Evolutionary conservation across 2,888 invertebrate genomes (phyloP).

Genomic region (Leucophora obtusa): DNA sequence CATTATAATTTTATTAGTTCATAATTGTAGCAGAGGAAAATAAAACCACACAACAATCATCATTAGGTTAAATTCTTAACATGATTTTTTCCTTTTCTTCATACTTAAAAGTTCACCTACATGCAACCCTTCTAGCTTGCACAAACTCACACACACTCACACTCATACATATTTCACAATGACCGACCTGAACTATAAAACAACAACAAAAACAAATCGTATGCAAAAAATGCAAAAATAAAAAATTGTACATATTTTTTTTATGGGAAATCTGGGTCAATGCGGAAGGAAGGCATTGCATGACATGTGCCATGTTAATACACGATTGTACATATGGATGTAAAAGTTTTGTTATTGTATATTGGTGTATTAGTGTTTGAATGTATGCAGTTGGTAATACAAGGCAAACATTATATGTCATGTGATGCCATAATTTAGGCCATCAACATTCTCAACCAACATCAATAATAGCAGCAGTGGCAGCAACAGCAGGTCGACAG

Average conservation of each 20-base stretch:
- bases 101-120: slow-evolving; percentile 55
- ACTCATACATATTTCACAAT: slow-evolving; percentile 43
- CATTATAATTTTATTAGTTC: slow-evolving; percentile 1
- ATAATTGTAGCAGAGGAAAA: neutral
- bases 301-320: slow-evolving; percentile 63
- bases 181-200: slow-evolving; percentile 63
- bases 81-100: slow-evolving; percentile 23
- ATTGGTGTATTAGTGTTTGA: slow-evolving; percentile 10
- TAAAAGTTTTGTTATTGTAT: slow-evolving; percentile 10
- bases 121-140: slow-evolving; percentile 43
- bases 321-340: slow-evolving; percentile 20
- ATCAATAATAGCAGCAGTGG: slow-evolving; percentile 19
- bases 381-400: slow-evolving; percentile 55
- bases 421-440: slow-evolving; percentile 65
- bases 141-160: slow-evolving; percentile 5
- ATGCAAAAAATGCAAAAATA: slow-evolving; percentile 53
- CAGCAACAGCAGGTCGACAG: neutral
- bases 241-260: neutral
- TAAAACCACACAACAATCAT: neutral
- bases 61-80: slow-evolving; percentile 33
- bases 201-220: slow-evolving; percentile 24
- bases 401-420: slow-evolving; percentile 59
- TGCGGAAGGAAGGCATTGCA: slow-evolving; percentile 65
- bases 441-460: slow-evolving; percentile 56
- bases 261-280: slow-evolving; percentile 61